Conservation (phyloP, 2,888 invertebrate genomes). For the Drosophila nr. fundita region DNA sequence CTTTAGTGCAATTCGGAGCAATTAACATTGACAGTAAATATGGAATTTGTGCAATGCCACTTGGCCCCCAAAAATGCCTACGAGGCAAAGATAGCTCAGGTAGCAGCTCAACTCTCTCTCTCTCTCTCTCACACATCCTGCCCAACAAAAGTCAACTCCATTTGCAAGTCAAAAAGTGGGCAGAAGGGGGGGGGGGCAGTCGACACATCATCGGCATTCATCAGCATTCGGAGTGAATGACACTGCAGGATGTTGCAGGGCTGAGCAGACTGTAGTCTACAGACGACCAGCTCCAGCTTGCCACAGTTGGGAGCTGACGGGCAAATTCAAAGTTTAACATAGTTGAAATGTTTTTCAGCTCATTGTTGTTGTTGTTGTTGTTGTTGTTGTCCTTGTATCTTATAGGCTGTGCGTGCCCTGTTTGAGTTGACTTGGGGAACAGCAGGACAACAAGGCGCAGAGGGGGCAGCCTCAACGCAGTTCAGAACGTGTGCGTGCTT, state of each 20-base stretch:
- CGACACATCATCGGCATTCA: constrained; percentile 63
- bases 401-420: constrained; percentile 50
- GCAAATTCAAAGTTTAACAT: constrained; percentile 57
- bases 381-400: constrained; percentile 25
- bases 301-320: constrained; percentile 17
- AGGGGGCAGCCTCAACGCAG: constrained; percentile 3
- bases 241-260: constrained; percentile 56
- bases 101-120: neutral
- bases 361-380: neutral
- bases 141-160: constrained; percentile 65
- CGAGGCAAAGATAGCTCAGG: constrained; percentile 54
- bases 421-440: constrained; percentile 25
- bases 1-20: constrained; percentile 77
- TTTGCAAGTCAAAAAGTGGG: constrained; percentile 59
- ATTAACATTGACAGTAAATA: constrained; percentile 80
- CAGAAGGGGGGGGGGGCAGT: neutral
- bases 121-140: constrained; percentile 53
- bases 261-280: neutral
- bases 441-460: neutral
- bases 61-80: constrained; percentile 70
- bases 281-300: neutral
- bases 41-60: constrained; percentile 70
- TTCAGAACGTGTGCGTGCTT: constrained; percentile 66
- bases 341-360: constrained; percentile 51
- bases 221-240: constrained; percentile 50